Evolutionary conservation across 2,888 invertebrate species (phyloP), one percentile per base, ranked within the genome.

Genomic region (Meteorus colon): DNA sequence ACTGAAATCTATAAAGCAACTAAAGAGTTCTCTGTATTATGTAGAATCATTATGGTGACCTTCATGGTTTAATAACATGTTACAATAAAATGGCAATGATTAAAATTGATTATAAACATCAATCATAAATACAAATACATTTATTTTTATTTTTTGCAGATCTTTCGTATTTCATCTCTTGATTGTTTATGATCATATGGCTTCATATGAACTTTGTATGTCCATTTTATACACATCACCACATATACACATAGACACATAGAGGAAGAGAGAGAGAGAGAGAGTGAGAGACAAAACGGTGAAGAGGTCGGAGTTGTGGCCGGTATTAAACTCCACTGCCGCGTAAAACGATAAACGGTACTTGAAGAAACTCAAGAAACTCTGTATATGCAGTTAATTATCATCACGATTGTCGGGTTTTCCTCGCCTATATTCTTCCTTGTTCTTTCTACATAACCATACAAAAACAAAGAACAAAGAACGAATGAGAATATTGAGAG

Each of bases 261-360:
- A 48, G 16, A 48, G n/a, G 16, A n/a, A 48, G 6, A 45, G 45
- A 45, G 48, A 48, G 48, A 4, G 48, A 63, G 12, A 48, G 6
- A 45, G 45, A 45, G 48, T n/a, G 48, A 4, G 48, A 63, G 12
- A 29, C 34, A 41, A 31, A 65, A 65, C 65, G 65, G 65, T 65
- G 65, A 65, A 41, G 65, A 65, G 65, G 65, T 31, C 55, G 55
- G 2, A 34, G 16, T 37, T 65, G 65, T 45, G 41, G 63, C 45
- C 63, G 51, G 72, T 31, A 72, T 48, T 72, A 63, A 72, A 72
- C 41, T 63, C 48, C 48, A 8, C 19, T 19, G 63, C 63, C 72
- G 59, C 37, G 59, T 70, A 72, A 72, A 72, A 72, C 62, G 63
- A 62, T 72, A 48, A 72, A 72, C 72, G 72, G 72, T 72, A 72